Conservation (phyloP, 2,888 invertebrate species). For the Chorisops tibialis region DNA sequence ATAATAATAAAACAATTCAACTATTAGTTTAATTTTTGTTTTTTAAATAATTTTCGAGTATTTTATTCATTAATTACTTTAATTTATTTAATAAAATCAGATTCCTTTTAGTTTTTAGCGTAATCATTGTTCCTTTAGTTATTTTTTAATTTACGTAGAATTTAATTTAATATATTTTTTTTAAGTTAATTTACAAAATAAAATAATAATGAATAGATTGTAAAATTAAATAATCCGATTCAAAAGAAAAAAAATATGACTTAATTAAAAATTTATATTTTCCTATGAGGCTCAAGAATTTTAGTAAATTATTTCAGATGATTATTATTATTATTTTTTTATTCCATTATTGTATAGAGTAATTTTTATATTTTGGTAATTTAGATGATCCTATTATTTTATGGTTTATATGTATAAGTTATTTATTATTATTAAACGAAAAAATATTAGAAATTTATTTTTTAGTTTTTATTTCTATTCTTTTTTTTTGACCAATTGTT, state of each 20-base stretch:
- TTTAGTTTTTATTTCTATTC: background rate
- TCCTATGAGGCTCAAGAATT: slow-evolving; percentile 51
- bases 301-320: too few species aligned
- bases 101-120: slow-evolving; percentile 25
- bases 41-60: slow-evolving; percentile 3
- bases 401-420: background rate
- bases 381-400: background rate
- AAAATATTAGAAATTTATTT: background rate
- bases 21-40: background rate
- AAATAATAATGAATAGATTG: background rate
- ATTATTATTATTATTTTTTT: too few species aligned
- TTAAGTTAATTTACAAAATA: background rate
- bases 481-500: too few species aligned
- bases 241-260: background rate
- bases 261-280: slow-evolving; percentile 42
- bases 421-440: background rate
- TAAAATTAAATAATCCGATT: too few species aligned
- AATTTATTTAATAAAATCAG: background rate
- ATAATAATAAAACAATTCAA: background rate
- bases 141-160: slow-evolving; percentile 12
- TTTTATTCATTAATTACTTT: background rate
- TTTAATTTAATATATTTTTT: slow-evolving; percentile 11
- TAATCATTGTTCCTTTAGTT: slow-evolving; percentile 37
- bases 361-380: background rate
- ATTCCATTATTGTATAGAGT: too few species aligned